These are phyloP conservation scores for Xestia rhomboidea DNA, from an alignment of 2,888 invertebrate species.

Conservation along the genomic window DNA sequence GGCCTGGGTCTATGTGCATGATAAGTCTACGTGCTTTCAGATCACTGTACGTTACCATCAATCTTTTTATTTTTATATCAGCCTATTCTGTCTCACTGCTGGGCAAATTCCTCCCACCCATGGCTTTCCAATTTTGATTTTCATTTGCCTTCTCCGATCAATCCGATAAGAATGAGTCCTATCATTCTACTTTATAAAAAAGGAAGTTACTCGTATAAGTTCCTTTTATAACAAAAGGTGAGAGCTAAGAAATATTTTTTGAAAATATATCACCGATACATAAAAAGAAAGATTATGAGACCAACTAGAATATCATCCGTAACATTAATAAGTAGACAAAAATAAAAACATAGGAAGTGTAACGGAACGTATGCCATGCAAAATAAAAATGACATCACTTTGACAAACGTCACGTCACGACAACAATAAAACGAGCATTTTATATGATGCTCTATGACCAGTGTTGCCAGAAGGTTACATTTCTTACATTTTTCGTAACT, in stretches of 20 bases:
- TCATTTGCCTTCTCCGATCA: background rate
- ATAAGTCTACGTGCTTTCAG: slow-evolving; percentile 89
- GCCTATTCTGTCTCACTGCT: background rate
- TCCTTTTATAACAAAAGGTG: background rate
- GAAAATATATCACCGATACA: background rate
- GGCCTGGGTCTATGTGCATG: slow-evolving; percentile 94
- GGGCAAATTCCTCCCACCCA: background rate
- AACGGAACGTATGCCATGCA: background rate
- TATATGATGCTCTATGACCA: too few species aligned
- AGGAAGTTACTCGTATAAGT: background rate
- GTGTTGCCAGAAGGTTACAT: too few species aligned
- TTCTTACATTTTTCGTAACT: too few species aligned
- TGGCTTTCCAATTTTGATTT: background rate
- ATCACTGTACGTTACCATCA: slow-evolving; percentile 89
- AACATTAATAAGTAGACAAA: background rate
- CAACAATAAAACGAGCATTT: background rate
- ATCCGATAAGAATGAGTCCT: background rate
- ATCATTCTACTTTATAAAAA: background rate
- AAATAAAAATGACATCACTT: background rate
- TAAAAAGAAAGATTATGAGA: background rate
- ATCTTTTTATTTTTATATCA: background rate
- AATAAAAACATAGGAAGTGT: background rate
- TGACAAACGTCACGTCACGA: background rate
- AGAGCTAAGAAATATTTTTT: background rate
- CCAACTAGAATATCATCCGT: background rate